A percentile compares a stretch with the other conserved stretches of the same genome.
phyloP scores from a whole-genome alignment of 2,888 invertebrate genomes.

The Sympetrum striolatum region DNA sequence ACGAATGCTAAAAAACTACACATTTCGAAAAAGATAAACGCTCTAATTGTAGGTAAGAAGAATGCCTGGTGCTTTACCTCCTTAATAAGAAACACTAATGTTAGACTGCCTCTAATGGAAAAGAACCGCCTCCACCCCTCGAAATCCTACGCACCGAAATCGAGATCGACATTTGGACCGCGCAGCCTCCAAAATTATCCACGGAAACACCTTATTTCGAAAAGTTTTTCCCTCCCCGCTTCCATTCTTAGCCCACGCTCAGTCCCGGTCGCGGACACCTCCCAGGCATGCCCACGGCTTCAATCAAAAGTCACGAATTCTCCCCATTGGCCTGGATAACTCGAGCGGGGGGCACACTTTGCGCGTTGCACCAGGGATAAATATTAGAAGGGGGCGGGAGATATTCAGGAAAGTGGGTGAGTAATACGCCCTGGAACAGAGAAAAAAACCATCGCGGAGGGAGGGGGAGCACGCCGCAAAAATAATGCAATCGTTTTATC shows the following conservation, averaged over 20 bases:
- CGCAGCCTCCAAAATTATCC: not conserved
- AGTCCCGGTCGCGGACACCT: not conserved
- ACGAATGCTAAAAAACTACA: too few relatives aligned
- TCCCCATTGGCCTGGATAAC: conserved; percentile 34
- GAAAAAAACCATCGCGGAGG: not conserved
- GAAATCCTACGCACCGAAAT: too few relatives aligned
- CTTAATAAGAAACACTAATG: too few relatives aligned
- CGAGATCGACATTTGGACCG: not conserved
- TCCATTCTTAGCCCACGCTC: not conserved
- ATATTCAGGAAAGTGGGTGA: not conserved
- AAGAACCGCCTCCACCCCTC: too few relatives aligned
- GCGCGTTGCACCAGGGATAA: not conserved
- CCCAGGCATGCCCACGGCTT: conserved; percentile 19
- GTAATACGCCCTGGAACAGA: not conserved
- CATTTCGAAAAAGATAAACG: too few relatives aligned
- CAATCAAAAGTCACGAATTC: conserved; percentile 16
- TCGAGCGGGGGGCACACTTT: not conserved
- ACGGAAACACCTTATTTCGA: not conserved
- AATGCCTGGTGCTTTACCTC: too few relatives aligned
- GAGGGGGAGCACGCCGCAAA: not conserved
- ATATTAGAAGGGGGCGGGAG: not conserved
- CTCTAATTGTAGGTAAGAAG: too few relatives aligned
- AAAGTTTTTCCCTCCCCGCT: not conserved
- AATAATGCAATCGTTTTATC: not conserved
- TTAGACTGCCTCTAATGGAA: too few relatives aligned